phyloP scores from a whole-genome alignment of 2,888 invertebrate species.

The Rhamnusium bicolor region DNA sequence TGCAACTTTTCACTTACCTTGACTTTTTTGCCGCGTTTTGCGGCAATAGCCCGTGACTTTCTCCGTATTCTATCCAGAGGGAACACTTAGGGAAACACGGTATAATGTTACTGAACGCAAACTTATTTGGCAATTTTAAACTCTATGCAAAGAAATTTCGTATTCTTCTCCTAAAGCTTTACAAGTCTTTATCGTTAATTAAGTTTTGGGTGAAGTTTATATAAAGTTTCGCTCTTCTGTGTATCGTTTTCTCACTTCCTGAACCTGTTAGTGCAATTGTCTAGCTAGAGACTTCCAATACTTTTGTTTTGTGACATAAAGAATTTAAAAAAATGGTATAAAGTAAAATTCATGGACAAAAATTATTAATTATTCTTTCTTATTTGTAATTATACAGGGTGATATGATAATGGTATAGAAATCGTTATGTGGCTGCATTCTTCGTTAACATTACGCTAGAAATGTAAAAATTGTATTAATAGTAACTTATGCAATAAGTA shows the following conservation, averaged over 20 bases:
- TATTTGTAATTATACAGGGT: no score
- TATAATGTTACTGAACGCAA: background rate
- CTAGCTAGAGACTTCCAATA: slow-evolving; percentile 1
- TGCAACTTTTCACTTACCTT: slow-evolving; percentile 75
- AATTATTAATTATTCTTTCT: no score
- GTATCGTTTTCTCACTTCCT: background rate
- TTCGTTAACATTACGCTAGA: no score
- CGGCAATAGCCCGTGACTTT: slow-evolving; percentile 89
- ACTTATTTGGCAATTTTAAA: background rate
- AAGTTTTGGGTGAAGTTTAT: background rate
- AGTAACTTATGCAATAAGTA: no score
- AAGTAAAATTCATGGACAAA: no score
- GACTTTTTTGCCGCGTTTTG: slow-evolving; percentile 85
- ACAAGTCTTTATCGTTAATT: background rate
- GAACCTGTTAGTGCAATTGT: background rate
- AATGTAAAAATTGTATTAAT: no score
- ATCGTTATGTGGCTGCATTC: no score
- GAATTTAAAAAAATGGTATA: background rate
- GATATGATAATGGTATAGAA: no score
- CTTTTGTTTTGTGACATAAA: background rate
- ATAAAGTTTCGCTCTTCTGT: background rate
- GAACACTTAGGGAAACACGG: slow-evolving; percentile 40
- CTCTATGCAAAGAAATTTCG: slow-evolving; percentile 3
- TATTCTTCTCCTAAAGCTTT: background rate
- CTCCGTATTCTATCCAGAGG: slow-evolving; percentile 86